Evolutionary conservation across 2,797 vertebrate species (phyloP), one percentile per base, ranked within the genome.

Genomic region (Sebastiscus albofasciatus): DNA sequence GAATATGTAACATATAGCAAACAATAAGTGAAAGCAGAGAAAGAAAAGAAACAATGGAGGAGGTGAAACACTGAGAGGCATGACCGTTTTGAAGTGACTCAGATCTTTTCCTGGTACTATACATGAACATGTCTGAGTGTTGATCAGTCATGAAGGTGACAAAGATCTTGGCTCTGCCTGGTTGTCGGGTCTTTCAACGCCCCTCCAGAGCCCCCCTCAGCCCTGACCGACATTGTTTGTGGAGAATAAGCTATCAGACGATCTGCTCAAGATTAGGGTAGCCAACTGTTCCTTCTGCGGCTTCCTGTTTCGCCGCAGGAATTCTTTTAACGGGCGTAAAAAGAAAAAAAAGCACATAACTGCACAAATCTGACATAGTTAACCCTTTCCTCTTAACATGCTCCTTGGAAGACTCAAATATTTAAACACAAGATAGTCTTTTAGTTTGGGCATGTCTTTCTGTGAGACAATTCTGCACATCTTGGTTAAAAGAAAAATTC

Each of bases 291-390:
- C 94, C 95, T 89, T 96, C 92, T 95, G 93, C 58, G 80, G 94
- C 96, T 97, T 97, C 96, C 96, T 97, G 96, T 96, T 97, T 97
- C 96, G 89, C 94, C 92, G 91, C 92, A 94, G 93, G 87, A 96
- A 96, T 96, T 96, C 94, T 97, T 96, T 95, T 79, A 88, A 94
- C 84, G 91, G 91, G 93, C 90, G 94, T 83, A 95, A 94, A 96
- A 91, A 93, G 92, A 33, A 76, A 42, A 67, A 80, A 61, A 62
- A 64, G 92, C 86, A 87, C 79, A 87, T 34, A 87, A 91, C 81
- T 81, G 58, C 69, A 73, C 74, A 81, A 88, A 85, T 85, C 36
- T 75, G 39, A 77, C 69, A 79, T 8, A 22, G 78, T 94, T 93
- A 95, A 95, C 91, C 76, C 91, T 87, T 88, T 91, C 83, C 65